Evolutionary conservation across 2,888 invertebrate species (phyloP).

Genomic region (Tupiocoris notatus): DNA sequence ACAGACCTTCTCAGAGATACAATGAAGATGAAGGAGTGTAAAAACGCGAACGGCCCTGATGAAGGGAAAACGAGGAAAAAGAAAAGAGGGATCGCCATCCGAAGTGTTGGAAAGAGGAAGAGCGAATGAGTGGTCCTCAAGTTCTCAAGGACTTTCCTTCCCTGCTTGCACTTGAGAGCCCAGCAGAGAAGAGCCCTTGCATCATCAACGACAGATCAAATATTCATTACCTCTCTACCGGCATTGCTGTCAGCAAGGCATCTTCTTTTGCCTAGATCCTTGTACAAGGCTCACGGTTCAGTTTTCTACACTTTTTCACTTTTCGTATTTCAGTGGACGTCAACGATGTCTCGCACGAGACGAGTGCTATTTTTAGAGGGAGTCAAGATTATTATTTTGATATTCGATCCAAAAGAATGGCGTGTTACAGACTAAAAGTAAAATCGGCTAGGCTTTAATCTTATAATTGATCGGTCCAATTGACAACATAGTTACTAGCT

Average conservation of each 20-base stretch:
- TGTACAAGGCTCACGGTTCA: not conserved
- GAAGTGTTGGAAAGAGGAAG: not conserved
- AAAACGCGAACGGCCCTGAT: slow-evolving; percentile 8
- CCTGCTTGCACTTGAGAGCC: slow-evolving; percentile 28
- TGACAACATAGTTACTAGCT: too few relatives aligned
- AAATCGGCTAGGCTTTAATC: too few relatives aligned
- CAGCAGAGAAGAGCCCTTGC: slow-evolving; percentile 35
- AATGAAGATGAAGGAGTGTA: too few relatives aligned
- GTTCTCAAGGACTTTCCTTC: slow-evolving; percentile 24
- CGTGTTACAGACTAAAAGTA: too few relatives aligned
- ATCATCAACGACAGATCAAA: slow-evolving; percentile 41
- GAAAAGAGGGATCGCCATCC: slow-evolving; percentile 4
- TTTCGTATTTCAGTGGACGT: not conserved
- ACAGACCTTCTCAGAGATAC: not conserved
- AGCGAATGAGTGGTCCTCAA: slow-evolving; percentile 26
- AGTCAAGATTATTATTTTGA: too few relatives aligned
- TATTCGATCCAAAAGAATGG: too few relatives aligned
- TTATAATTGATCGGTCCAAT: too few relatives aligned
- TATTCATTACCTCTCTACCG: slow-evolving; percentile 34
- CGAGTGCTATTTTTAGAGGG: too few relatives aligned
- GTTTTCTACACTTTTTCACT: slow-evolving; percentile 7
- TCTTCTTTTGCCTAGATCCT: slow-evolving; percentile 5
- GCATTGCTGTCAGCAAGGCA: not conserved
- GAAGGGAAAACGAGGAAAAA: not conserved
- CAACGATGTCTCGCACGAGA: not conserved